These are phyloP conservation scores for Plotosus lineatus DNA, from an alignment of 2,113 vertebrate genomes.

Conservation along the genomic window DNA sequence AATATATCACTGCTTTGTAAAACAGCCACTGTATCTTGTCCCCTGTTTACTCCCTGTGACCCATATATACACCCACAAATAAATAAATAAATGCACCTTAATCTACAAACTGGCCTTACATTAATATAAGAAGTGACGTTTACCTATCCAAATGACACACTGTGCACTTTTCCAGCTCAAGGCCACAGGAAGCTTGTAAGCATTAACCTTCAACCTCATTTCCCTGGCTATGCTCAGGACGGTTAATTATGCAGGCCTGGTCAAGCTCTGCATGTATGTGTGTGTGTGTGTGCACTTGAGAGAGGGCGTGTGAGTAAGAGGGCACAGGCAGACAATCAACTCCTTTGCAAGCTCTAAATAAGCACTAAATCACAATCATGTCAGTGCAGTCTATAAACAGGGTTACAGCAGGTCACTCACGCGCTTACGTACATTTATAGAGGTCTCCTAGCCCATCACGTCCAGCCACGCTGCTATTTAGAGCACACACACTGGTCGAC, in stretches of 20 bases:
- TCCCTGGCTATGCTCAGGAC: slow-evolving; percentile 39
- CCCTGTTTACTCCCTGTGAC: background rate
- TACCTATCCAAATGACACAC: slow-evolving; percentile 33
- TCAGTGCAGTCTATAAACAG: slow-evolving; percentile 50
- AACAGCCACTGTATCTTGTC: background rate
- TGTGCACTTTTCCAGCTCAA: slow-evolving; percentile 42
- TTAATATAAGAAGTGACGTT: slow-evolving; percentile 24
- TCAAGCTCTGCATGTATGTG: slow-evolving; percentile 43
- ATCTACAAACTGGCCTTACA: slow-evolving; percentile 7
- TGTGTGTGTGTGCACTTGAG: background rate
- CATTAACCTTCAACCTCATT: slow-evolving; percentile 56
- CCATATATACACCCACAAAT: background rate
- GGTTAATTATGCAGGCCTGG: slow-evolving; percentile 52
- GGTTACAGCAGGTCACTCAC: slow-evolving; percentile 41
- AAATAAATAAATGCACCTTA: background rate
- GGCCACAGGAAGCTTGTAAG: slow-evolving; percentile 52
- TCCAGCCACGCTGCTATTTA: slow-evolving; percentile 12
- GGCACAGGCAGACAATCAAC: slow-evolving; percentile 44
- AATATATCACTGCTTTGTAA: background rate
- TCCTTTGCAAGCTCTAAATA: slow-evolving; percentile 53
- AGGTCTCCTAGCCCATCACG: slow-evolving; percentile 41
- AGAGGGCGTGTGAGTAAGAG: background rate
- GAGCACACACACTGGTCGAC: slow-evolving; percentile 11
- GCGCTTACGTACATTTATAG: slow-evolving; percentile 37
- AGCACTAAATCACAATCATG: slow-evolving; percentile 48